Evolutionary conservation across 2,888 invertebrate genomes (phyloP), one percentile per base, ranked within the genome.

Genomic region (Latrodectus elegans): DNA sequence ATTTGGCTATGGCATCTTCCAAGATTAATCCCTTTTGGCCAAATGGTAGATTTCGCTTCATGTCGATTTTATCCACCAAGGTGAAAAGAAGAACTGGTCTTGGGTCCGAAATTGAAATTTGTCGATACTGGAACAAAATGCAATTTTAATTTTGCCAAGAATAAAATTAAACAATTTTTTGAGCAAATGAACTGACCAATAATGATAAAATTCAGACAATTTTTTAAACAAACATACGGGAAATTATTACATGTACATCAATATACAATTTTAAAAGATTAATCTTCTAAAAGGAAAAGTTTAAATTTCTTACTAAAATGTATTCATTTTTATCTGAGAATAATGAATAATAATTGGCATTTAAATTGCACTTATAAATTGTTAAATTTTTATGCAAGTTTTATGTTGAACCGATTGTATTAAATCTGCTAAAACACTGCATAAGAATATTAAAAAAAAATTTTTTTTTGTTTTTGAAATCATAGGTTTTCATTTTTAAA

Each of bases 21-120:
- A 85, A 70, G 14, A 15, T 53, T 1, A 60, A 17, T 0, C 85
- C 85, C 0, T 38, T 38, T 65, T 85, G 85, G 0, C 80, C 75
- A 4, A 79, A 22, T 2, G 74, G 75, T 1, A 78, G 26, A 0
- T 52, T n/a, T 6, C 52, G 49, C 10, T 55, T 70, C 60, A 85
- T 22, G 10, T 9, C 22, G 14, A 38, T 17, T 64, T 85, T 85
- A 12, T 68, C 85, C 64, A 85, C 70, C 64, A 85, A 49, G 12
- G 80, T 70, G 65, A 85, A 85, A 0, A 64, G 55, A 49, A 85
- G n/a, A 9, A 80, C 14, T 0, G 70, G 4, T 1, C 64, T 12
- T 4, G 12, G 6, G 15, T 84, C 77, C 15, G 10, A 26, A 3
- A 67, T 22, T 0, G 84, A 84, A 49, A 77, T 1, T n/a, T 77